These are phyloP conservation scores for Strigamia crassipes DNA, from an alignment of 2,888 invertebrate species.

Conservation along the genomic window DNA sequence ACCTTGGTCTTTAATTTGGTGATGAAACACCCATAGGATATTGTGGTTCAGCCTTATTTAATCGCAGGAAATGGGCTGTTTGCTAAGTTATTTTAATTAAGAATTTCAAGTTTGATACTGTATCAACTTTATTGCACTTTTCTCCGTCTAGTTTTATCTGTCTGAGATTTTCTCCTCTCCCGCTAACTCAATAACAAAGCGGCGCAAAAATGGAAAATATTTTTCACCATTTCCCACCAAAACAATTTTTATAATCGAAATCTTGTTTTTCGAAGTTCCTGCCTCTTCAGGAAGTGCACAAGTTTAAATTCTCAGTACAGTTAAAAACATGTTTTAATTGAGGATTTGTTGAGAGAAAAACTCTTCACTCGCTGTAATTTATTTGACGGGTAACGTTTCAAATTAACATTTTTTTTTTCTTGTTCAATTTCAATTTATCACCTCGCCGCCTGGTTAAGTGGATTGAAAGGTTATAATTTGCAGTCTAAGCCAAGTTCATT, in stretches of 20 bases:
- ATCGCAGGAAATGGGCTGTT: slow-evolving; percentile 21
- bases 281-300: not conserved
- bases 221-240: not conserved
- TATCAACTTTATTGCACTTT: not conserved
- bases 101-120: not conserved
- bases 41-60: slow-evolving; percentile 28
- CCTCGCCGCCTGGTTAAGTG: not conserved
- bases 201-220: not conserved
- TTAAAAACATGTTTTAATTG: slow-evolving; percentile 29
- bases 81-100: not conserved
- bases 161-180: not conserved
- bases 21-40: slow-evolving; percentile 36
- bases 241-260: not conserved
- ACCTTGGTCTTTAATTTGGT: not conserved
- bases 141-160: not conserved
- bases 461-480: not conserved
- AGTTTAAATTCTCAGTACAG: slow-evolving; percentile 5
- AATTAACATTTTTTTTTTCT: not conserved
- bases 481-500: not conserved
- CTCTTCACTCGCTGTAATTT: not conserved
- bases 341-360: not conserved
- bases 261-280: not conserved
- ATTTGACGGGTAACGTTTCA: too few relatives aligned
- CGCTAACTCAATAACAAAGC: not conserved
- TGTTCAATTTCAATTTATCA: not conserved